Conservation (phyloP, 2,797 vertebrate genomes). For the Lagorchestes hirsutus region DNA sequence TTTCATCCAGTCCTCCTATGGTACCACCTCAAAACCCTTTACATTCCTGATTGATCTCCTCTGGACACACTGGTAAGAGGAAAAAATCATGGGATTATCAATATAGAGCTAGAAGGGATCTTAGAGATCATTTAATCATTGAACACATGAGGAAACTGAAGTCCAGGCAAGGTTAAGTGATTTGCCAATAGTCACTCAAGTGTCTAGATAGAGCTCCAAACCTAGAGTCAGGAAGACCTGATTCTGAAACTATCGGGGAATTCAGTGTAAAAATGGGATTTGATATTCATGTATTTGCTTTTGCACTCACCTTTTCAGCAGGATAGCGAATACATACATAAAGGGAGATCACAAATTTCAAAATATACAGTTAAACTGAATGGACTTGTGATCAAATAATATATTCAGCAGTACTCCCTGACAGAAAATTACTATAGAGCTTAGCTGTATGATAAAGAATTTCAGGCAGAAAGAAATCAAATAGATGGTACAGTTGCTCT, state of each 20-base stretch:
- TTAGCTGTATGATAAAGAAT: constrained; percentile 43
- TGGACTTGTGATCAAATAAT: constrained; percentile 27
- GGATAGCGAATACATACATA: background rate
- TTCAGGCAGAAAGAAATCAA: background rate
- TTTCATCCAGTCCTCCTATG: background rate
- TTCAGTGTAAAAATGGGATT: background rate
- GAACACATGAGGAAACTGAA: too few species aligned
- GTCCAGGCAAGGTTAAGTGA: background rate
- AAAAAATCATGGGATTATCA: background rate
- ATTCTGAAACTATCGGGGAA: constrained; percentile 20
- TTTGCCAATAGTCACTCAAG: background rate
- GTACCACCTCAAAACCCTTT: background rate
- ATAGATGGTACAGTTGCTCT: background rate
- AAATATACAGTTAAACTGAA: constrained; percentile 39
- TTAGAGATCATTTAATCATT: background rate
- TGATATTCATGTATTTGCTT: constrained; percentile 11
- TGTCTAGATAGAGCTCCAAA: background rate
- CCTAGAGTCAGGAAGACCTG: background rate
- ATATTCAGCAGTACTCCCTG: constrained; percentile 15
- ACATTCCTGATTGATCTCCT: background rate
- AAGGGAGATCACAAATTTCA: constrained; percentile 41
- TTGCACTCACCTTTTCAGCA: background rate
- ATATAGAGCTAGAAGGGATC: background rate
- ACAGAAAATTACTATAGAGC: constrained; percentile 28
- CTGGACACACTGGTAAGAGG: background rate